These are phyloP conservation scores for Sitta carolinensis DNA, from an alignment of 2,797 vertebrate species.

Conservation along the genomic window DNA sequence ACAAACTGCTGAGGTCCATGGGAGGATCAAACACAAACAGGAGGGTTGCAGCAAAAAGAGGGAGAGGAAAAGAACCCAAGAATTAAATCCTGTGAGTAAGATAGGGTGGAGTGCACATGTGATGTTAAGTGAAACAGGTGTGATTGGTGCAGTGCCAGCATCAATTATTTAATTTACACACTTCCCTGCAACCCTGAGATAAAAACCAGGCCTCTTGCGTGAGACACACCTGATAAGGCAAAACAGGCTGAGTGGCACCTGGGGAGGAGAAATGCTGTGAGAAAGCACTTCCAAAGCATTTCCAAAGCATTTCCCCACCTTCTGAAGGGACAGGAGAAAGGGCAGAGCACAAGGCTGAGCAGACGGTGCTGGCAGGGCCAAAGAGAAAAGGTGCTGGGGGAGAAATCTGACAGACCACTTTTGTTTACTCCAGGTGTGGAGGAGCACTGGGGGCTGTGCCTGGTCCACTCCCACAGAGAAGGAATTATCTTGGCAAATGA, in stretches of 20 bases:
- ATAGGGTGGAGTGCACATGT: not conserved
- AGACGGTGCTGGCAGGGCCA: not conserved
- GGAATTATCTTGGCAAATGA: not conserved
- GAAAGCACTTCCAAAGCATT: not conserved
- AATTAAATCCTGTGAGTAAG: not conserved
- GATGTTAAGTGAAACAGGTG: not conserved
- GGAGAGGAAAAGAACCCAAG: not conserved
- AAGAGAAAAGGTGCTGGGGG: not conserved
- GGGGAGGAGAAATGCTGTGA: not conserved
- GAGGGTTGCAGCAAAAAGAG: not conserved
- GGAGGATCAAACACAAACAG: not conserved
- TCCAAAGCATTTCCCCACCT: not conserved
- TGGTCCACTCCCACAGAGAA: rapidly evolving
- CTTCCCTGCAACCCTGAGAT: not conserved
- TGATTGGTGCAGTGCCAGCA: not conserved
- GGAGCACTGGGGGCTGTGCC: not conserved
- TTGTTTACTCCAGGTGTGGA: not conserved
- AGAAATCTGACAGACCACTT: not conserved
- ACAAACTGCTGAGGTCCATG: not conserved
- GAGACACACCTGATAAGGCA: not conserved
- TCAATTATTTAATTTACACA: not conserved
- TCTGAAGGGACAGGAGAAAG: not conserved
- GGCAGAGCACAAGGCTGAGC: not conserved
- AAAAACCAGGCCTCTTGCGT: not conserved
- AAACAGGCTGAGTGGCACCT: not conserved